Conservation (phyloP, 2,113 vertebrate genomes). For the Labrus mixtus region DNA sequence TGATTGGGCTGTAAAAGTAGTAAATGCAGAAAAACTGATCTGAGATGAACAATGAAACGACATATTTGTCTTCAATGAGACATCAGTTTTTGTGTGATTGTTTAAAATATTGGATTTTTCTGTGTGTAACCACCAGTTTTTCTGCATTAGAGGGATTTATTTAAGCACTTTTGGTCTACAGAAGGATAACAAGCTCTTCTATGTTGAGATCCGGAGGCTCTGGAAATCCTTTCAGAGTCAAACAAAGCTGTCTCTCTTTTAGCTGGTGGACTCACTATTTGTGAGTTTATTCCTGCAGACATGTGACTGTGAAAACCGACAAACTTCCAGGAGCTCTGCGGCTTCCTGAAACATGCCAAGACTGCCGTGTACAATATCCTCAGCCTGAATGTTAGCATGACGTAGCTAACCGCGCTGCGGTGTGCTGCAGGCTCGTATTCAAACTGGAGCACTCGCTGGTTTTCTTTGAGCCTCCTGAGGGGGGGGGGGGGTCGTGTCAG, state of each 20-base stretch:
- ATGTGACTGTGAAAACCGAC: not conserved
- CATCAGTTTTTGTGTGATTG: not conserved
- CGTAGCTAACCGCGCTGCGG: not conserved
- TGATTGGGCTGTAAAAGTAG: too few species aligned
- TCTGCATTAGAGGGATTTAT: not conserved
- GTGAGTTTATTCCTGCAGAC: not conserved
- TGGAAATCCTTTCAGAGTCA: not conserved
- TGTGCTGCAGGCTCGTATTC: slow-evolving; percentile 2
- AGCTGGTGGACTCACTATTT: not conserved
- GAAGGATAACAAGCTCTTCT: not conserved
- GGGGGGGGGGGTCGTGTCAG: not conserved
- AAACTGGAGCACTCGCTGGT: slow-evolving; percentile 20
- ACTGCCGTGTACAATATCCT: not conserved
- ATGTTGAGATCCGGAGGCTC: not conserved
- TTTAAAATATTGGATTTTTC: not conserved
- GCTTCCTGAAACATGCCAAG: not conserved
- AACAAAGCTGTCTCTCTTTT: not conserved
- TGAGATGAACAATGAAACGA: too few species aligned
- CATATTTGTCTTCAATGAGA: not conserved
- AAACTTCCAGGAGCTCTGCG: not conserved
- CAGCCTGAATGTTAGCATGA: not conserved
- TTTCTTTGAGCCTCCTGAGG: not conserved
- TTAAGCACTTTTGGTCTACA: not conserved
- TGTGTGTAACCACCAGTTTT: not conserved
- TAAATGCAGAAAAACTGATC: too few species aligned